Evolutionary conservation across 2,797 vertebrate genomes (phyloP).

Genomic region (Sebastes nivosus): DNA sequence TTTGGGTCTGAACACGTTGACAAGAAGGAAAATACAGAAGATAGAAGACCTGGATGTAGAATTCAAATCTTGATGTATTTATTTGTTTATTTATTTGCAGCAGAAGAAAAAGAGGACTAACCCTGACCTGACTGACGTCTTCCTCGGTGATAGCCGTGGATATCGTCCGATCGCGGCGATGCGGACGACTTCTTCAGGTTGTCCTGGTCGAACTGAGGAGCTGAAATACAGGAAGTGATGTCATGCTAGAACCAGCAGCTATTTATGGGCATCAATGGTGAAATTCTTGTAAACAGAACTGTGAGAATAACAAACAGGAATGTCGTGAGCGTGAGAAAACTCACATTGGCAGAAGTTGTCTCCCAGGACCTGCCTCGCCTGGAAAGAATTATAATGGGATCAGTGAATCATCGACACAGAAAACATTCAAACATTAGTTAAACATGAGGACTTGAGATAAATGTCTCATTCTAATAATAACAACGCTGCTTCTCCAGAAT

Average conservation of each 20-base stretch:
- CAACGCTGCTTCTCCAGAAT: no score
- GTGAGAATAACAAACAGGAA: no score
- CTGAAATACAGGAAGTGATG: constrained; percentile 57
- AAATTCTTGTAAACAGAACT: no score
- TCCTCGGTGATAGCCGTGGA: constrained; percentile 80
- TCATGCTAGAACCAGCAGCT: constrained; percentile 6
- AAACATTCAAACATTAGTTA: no score
- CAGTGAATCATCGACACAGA: not conserved
- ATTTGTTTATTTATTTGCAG: not conserved
- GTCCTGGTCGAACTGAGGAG: constrained; percentile 79
- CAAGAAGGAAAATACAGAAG: no score
- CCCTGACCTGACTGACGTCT: constrained; percentile 84
- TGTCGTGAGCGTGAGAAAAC: constrained; percentile 43
- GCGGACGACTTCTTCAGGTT: constrained; percentile 73
- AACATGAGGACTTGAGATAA: not conserved
- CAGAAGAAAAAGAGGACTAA: not conserved
- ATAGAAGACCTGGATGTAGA: no score
- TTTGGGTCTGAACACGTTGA: no score
- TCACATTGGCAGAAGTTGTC: constrained; percentile 88
- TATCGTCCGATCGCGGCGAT: constrained; percentile 80
- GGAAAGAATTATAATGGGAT: constrained; percentile 1
- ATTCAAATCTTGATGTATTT: no score
- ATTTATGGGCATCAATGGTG: no score
- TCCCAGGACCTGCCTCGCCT: constrained; percentile 91
- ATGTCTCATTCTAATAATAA: not conserved